Conservation (phyloP, 2,113 vertebrate genomes). For the Malurus alboscapulatus region DNA sequence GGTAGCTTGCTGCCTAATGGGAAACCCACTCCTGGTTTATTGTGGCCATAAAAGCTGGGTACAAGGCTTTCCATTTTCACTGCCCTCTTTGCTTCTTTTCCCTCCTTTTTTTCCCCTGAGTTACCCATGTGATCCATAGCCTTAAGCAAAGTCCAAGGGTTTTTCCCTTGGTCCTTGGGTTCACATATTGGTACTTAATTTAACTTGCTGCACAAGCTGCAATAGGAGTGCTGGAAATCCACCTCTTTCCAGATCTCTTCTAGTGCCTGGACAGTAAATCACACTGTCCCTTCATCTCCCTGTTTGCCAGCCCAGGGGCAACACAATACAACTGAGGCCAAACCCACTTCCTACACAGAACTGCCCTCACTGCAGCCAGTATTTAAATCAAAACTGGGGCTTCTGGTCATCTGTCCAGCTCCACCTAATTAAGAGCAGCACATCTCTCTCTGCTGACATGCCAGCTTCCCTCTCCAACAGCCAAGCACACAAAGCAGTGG, state of each 20-base stretch:
- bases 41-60: not conserved
- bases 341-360: not conserved
- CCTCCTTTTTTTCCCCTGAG: not conserved
- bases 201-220: not conserved
- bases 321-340: not conserved
- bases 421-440: not conserved
- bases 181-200: not conserved
- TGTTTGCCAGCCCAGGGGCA: not conserved
- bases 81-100: not conserved
- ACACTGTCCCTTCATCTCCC: not conserved
- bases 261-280: not conserved
- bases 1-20: not conserved
- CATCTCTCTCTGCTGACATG: not conserved
- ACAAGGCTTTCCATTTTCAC: not conserved
- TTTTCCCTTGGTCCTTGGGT: not conserved
- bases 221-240: not conserved
- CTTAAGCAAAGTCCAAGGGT: not conserved
- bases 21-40: not conserved
- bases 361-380: not conserved
- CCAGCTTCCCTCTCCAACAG: not conserved
- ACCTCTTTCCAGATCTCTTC: not conserved
- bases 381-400: not conserved
- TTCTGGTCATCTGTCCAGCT: not conserved
- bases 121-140: not conserved
- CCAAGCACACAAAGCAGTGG: not conserved